Evolutionary conservation across 2,888 invertebrate species (phyloP).

Genomic region (Schrankia costaestrigalis): DNA sequence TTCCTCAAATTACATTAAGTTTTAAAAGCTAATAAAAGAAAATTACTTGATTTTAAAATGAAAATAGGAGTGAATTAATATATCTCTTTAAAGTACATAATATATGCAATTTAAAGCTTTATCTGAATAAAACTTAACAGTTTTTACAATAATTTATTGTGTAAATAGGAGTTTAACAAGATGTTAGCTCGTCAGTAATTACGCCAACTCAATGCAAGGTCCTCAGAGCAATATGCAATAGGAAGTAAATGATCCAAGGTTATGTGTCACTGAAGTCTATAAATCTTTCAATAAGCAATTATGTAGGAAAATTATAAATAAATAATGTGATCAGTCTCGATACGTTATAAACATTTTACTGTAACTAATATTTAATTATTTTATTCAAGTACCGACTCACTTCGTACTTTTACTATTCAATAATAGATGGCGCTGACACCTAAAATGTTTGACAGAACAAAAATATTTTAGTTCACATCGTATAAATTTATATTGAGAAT

Average conservation of each 20-base stretch:
- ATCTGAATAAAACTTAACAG: constrained; percentile 11
- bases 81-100: too few relatives aligned
- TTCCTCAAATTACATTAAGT: constrained; percentile 44
- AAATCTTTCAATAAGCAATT: constrained; percentile 49
- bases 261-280: constrained; percentile 44
- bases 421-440: constrained; percentile 15
- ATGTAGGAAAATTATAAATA: constrained; percentile 36
- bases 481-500: too few relatives aligned
- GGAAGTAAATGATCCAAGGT: constrained; percentile 67
- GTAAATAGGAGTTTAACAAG: constrained; percentile 46
- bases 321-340: constrained; percentile 2
- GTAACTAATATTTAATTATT: too few relatives aligned
- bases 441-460: too few relatives aligned
- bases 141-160: constrained; percentile 29
- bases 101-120: not conserved
- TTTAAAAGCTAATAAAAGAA: not conserved
- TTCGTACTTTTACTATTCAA: constrained; percentile 7
- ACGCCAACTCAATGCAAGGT: constrained; percentile 61
- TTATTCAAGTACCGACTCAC: too few relatives aligned
- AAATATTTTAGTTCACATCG: too few relatives aligned
- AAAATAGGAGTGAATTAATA: too few relatives aligned
- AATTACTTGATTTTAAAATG: not conserved
- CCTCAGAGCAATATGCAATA: constrained; percentile 62
- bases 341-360: not conserved
- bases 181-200: constrained; percentile 49